phyloP scores from a whole-genome alignment of 1,140 invertebrate genomes.

The Bombus polaris region DNA sequence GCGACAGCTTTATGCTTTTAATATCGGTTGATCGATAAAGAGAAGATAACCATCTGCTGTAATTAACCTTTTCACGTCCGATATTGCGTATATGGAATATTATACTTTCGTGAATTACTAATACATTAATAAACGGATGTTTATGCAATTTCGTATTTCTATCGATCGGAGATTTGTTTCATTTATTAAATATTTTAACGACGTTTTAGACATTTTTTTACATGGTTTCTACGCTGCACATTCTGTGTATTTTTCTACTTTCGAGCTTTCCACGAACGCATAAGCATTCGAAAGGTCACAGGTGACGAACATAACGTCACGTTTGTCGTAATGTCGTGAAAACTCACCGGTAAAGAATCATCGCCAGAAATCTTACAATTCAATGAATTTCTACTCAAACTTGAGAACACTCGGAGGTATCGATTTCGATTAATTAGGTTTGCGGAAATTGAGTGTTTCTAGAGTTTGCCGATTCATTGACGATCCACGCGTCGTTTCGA shows the following conservation, averaged over 20 bases:
- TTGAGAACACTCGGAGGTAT: background rate
- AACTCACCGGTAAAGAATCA: too few species aligned
- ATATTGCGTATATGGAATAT: background rate
- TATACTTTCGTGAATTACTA: background rate
- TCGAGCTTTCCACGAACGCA: too few species aligned
- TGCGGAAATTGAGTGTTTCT: background rate
- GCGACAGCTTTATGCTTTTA: background rate
- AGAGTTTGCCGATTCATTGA: background rate
- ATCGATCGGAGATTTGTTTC: too few species aligned
- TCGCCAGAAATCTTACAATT: background rate
- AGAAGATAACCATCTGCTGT: background rate
- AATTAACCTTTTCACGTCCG: background rate
- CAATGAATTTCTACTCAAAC: background rate
- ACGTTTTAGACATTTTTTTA: too few species aligned
- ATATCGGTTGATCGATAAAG: background rate
- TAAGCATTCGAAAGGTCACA: too few species aligned
- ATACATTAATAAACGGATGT: background rate
- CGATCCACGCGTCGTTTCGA: slow-evolving; percentile 22
- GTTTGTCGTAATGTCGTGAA: too few species aligned
- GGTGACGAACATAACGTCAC: too few species aligned
- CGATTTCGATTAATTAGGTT: background rate
- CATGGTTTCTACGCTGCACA: too few species aligned
- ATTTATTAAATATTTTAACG: too few species aligned
- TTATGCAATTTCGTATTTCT: background rate
- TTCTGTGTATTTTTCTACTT: too few species aligned